These are phyloP conservation scores for Pollenia griseotomentosa DNA, from an alignment of 2,888 invertebrate genomes.

Conservation along the genomic window DNA sequence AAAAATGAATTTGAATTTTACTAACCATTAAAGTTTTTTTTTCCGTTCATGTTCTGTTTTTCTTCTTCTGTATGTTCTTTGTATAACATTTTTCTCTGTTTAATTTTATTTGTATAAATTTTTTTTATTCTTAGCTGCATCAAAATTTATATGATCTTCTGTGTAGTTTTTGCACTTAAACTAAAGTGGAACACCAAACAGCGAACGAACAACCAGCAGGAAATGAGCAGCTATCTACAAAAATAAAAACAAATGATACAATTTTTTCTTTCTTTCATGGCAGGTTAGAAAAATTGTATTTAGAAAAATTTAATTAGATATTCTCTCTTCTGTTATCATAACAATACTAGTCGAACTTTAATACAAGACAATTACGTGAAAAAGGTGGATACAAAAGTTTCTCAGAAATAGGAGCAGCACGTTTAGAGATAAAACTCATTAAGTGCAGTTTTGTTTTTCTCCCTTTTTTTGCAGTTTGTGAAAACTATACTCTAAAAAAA, in stretches of 20 bases:
- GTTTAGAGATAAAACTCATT: slow-evolving; percentile 69
- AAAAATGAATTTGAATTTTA: slow-evolving; percentile 12
- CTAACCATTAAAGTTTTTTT: slow-evolving; percentile 11
- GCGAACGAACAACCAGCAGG: slow-evolving; percentile 32
- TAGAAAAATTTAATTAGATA: slow-evolving; percentile 70
- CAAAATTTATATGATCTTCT: slow-evolving; percentile 44
- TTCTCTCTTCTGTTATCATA: slow-evolving; percentile 60
- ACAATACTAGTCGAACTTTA: slow-evolving; percentile 55
- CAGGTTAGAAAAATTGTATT: slow-evolving; percentile 18
- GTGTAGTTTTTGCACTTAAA: slow-evolving; percentile 34
- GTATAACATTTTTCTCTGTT: not conserved
- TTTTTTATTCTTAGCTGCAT: slow-evolving; percentile 21
- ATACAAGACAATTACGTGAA: slow-evolving; percentile 45
- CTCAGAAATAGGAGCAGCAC: slow-evolving; percentile 47
- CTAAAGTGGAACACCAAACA: slow-evolving; percentile 47
- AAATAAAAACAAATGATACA: slow-evolving; percentile 56
- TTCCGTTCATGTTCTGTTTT: slow-evolving; percentile 8
- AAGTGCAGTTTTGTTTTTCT: slow-evolving; percentile 24
- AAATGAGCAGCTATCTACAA: slow-evolving; percentile 33
- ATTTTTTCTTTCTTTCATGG: slow-evolving; percentile 8
- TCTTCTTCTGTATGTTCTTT: not conserved
- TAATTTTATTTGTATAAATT: not conserved
- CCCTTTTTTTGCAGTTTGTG: slow-evolving; percentile 14
- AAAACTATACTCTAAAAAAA: slow-evolving; percentile 21
- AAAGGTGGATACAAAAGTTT: slow-evolving; percentile 28